Conservation (phyloP, 2,888 invertebrate species). For the Andrena camellia region DNA sequence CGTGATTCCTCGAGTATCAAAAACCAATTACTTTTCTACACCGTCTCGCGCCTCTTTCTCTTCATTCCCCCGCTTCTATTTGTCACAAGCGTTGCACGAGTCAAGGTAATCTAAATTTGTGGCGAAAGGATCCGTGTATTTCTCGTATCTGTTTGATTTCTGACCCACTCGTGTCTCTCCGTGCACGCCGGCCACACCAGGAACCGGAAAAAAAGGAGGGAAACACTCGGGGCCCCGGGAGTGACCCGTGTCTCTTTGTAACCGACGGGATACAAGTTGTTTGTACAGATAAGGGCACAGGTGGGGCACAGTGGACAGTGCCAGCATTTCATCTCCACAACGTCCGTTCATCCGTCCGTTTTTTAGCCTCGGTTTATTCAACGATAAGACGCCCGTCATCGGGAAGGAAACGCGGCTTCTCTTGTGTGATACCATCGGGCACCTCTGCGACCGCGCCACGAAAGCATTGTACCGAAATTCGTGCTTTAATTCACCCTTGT, state of each 20-base stretch:
- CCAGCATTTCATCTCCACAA: slow-evolving; percentile 81
- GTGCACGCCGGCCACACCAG: slow-evolving; percentile 35
- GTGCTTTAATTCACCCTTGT: background rate
- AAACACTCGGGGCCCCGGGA: slow-evolving; percentile 52
- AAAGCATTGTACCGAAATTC: background rate
- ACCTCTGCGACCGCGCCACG: background rate
- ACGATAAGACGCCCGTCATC: slow-evolving; percentile 75
- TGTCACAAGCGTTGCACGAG: background rate
- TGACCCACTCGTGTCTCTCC: background rate
- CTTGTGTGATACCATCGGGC: slow-evolving; percentile 5
- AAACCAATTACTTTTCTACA: no score
- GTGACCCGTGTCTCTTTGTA: slow-evolving; percentile 65
- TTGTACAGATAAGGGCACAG: slow-evolving; percentile 83
- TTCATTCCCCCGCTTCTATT: background rate
- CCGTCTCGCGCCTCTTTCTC: background rate
- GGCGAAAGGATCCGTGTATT: background rate
- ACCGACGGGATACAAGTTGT: slow-evolving; percentile 79
- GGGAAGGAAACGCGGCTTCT: slow-evolving; percentile 48
- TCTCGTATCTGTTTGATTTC: slow-evolving; percentile 35
- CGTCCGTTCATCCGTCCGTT: slow-evolving; percentile 72
- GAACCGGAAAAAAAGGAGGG: slow-evolving; percentile 50
- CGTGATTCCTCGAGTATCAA: background rate
- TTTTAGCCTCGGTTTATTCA: slow-evolving; percentile 77
- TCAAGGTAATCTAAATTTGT: background rate
- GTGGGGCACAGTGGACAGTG: slow-evolving; percentile 84